Base-by-base conservation (phyloP, 2,888 invertebrate species). In the Xestoiulus laeticollis region DNA sequence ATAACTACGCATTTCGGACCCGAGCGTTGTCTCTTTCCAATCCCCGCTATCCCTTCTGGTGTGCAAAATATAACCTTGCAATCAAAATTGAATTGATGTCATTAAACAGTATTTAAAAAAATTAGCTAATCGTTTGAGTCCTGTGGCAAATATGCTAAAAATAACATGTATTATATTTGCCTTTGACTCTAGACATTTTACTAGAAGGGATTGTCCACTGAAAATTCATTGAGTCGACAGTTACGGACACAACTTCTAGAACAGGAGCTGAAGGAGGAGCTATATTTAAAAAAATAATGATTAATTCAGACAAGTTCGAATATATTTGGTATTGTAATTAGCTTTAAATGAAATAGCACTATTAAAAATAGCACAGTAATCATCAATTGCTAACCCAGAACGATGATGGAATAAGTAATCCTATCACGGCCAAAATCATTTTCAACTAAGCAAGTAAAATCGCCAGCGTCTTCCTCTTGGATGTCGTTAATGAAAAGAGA, bases 351-450 rank as follows among this genome's bases (percentile, higher is more conserved):
- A 86, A 19, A 53, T 2, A n/a, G 48, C 30, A 3, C 26, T 38
- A 38, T 38, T 38, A 5, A 38, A 38, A 26, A 86, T 53, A 10
- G 12, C n/a, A 4, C 19, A 30, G 30, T 6, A 6, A 84, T 84
- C 26, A 26, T 6, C 3, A 3, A 26, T 8, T 53, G 19, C n/a
- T 90, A 91, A 96, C 96, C 96, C 90, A 96, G 95, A 0, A 98
- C 97, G 89, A 96, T 95, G 87, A 98, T 94, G 88, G 96, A 96
- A 92, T 98, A 97, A 0, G 96, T 96, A 87, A 98, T 96, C 22
- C 96, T 96, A 91, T 98, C 98, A 90, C 96, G 96, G 86, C 98
- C 98, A 92, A 97, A 97, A 33, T 95, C 95, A 92, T 98, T 98
- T 91, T 97, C 96, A 26, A 97, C 98, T 90, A 95, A 95, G 92